Conservation (phyloP, 2,888 invertebrate genomes). For the Hyposoter didymator region DNA sequence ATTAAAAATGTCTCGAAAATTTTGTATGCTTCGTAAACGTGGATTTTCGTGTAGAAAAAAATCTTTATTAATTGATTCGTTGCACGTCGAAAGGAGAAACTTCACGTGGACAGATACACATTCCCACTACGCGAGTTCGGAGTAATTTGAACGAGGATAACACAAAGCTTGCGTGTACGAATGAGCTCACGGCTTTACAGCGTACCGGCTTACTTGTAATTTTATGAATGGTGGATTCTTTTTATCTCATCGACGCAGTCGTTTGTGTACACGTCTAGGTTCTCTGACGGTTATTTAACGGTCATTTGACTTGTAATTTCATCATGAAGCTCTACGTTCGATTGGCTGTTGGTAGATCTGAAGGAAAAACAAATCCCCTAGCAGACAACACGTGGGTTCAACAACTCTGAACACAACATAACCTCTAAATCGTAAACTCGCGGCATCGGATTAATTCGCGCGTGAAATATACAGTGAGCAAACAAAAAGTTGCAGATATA, state of each 20-base stretch:
- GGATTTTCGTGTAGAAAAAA: neutral
- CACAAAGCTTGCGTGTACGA: slow-evolving; percentile 9
- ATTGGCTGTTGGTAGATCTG: neutral
- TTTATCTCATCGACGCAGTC: neutral
- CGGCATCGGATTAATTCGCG: neutral
- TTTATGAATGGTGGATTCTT: slow-evolving; percentile 38
- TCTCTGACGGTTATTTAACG: slow-evolving; percentile 14
- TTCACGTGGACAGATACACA: neutral
- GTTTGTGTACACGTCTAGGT: neutral
- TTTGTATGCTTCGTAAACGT: neutral
- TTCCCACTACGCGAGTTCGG: slow-evolving; percentile 4
- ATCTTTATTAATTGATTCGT: neutral
- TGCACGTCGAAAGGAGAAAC: neutral
- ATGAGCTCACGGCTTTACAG: slow-evolving; percentile 11
- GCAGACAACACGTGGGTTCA: neutral
- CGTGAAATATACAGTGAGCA: neutral
- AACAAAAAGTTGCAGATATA: neutral
- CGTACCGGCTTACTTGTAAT: slow-evolving; percentile 35
- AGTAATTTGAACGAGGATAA: slow-evolving; percentile 9
- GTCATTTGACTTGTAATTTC: neutral
- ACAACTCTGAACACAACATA: neutral
- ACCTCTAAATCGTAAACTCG: neutral
- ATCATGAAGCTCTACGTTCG: neutral
- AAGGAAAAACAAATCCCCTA: neutral
- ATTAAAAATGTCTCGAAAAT: neutral